Base-by-base conservation (phyloP, 2,797 vertebrate genomes). In the Florisuga fusca region DNA sequence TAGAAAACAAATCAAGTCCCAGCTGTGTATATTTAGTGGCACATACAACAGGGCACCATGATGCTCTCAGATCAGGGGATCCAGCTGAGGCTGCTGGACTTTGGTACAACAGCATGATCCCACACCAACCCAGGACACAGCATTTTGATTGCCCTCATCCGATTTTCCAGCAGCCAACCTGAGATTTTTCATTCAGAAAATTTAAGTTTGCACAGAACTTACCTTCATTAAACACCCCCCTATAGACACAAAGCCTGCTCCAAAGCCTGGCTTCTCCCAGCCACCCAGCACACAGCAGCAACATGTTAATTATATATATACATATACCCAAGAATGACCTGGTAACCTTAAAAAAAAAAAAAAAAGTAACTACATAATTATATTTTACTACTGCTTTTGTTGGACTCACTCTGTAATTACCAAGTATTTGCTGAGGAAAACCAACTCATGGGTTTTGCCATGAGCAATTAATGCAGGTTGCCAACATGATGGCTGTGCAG, bases 381-480 rank as follows among this genome's bases (percentile, higher is more conserved):
- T 83, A 82, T 95, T 90, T 94, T 85, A 92, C 55, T 57, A 73
- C 51, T 93, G 94, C 93, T 97, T 97, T 89, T 89, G 88, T 91
- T 96, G 87, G 94, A 97, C 67, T 94, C 6, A 0, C 61, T 94
- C 77, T 95, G 91, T 95, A 97, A 97, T 97, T 96, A 97, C 92
- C 90, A 92, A 95, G 91, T 31, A 92, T 94, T 90, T 97, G 88
- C 92, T 93, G 93, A 79, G 93, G 96, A 97, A 98, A 97, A 97
- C 34, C 45, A 84, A 69, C 43, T 62, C 85, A 69, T 69, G 88
- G 94, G 86, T 93, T 97, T 97, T 84, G 83, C 96, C 94, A 94
- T 36, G 66, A 95, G 91, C 78, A 96, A 92, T 97, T 96, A 97
- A 96, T 68, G 15, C 22, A 93, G 90, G 86, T 96, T 48, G 61